phyloP scores from a whole-genome alignment of 2,797 vertebrate species.

The Acomys russatus region DNA sequence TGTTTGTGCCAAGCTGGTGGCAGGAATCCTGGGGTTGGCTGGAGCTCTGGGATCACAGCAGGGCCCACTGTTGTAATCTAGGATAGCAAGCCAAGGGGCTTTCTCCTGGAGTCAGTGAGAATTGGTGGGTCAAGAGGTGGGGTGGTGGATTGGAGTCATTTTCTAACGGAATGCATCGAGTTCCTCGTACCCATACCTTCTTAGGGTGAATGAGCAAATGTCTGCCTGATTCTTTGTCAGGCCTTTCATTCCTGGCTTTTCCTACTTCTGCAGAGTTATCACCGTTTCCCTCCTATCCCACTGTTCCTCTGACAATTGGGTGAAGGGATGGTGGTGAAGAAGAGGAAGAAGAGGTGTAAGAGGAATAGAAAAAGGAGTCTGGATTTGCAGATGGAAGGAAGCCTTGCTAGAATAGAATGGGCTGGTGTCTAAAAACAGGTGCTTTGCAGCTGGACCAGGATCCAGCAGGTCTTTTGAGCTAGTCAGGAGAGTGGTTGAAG shows the following conservation, averaged over 20 bases:
- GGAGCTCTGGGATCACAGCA: not conserved
- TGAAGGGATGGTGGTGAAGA: not conserved
- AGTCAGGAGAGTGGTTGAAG: constrained; percentile 27
- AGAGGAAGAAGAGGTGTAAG: no score
- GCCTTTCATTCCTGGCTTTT: not conserved
- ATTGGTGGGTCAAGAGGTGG: not conserved
- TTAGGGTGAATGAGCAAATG: not conserved
- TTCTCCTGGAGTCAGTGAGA: not conserved
- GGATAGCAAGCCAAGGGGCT: not conserved
- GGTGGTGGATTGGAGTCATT: not conserved
- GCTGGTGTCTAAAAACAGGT: constrained; percentile 35
- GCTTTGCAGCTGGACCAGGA: constrained; percentile 60
- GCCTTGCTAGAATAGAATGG: not conserved
- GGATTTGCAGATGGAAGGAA: not conserved
- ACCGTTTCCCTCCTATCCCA: not conserved
- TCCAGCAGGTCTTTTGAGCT: not conserved
- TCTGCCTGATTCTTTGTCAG: not conserved
- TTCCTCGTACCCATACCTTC: not conserved
- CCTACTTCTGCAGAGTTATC: not conserved
- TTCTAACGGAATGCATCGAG: not conserved
- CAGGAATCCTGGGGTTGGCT: no score
- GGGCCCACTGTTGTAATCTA: not conserved
- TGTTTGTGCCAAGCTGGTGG: not conserved
- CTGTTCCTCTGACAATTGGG: not conserved
- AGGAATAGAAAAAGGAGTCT: not conserved